Base-by-base conservation (phyloP, 2,888 invertebrate species). In the Aphidius colemani region DNA sequence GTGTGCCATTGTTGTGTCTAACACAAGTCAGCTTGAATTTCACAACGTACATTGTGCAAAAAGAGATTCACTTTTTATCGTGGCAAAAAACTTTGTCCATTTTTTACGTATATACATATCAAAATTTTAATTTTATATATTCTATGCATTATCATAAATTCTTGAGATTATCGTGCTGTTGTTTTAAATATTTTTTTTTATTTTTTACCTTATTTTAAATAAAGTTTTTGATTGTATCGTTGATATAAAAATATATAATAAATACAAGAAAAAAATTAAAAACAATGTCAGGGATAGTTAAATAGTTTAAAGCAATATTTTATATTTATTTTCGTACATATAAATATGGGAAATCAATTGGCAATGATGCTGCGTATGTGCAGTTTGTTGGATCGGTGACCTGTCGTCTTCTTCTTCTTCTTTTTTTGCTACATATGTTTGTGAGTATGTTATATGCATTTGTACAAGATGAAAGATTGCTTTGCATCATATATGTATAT, bases 401-500 rank as follows among this genome's bases (percentile, higher is more conserved):
- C 11, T 13, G 50, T 18, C 11, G 7, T 50, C 3, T 18, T 18
- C 13, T 13, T 13, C 13, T 18, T 18, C 13, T 18, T 18, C 1
- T 18, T 18, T 18, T 45, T 45, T 45, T 45, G 8, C 13, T 49
- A 57, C 44, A 57, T 46, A 48, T 57, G 56, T 57, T 18, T 18
- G 13, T 18, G 13, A 18, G 13, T 18, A 18, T 18, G 13, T 18
- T 18, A 46, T 57, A 62, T 56, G 63, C 63, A 56, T 65, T 67
- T 67, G 30, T 56, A 55, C 61, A 67, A 63, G 65, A 67, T 67
- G 65, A 67, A 65, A 55, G 65, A 61, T 65, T 63, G 44, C 57
- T 46, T 46, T 59, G 58, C 51, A 60, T 63, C 56, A 60, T 60
- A 59, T 60, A 60, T 59, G 53, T 55, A 60, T 57, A 46, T 60